phyloP scores from a whole-genome alignment of 2,888 invertebrate species.

The Epsilonema sp. region DNA sequence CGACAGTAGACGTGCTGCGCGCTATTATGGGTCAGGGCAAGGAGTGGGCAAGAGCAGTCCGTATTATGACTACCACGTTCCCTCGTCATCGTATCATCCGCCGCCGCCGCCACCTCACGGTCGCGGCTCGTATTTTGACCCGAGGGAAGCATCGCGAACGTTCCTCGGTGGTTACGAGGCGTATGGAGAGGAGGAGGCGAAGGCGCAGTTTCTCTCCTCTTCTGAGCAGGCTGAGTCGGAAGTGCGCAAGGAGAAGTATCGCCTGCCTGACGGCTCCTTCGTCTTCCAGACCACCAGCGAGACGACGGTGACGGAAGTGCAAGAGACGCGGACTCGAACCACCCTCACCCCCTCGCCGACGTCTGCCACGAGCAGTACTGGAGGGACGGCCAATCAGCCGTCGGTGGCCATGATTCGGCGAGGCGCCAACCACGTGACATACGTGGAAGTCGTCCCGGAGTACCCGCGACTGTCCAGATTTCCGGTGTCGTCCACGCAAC shows the following conservation, averaged over 20 bases:
- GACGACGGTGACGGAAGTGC: background rate
- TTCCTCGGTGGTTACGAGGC: background rate
- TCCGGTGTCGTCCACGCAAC: too few species aligned
- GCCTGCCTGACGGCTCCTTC: background rate
- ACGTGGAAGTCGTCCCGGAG: background rate
- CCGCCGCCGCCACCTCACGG: too few species aligned
- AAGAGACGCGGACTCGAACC: too few species aligned
- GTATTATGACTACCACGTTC: background rate
- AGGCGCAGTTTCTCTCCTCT: background rate
- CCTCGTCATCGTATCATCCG: background rate
- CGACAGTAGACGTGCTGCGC: background rate
- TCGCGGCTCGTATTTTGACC: background rate
- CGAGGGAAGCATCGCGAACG: background rate
- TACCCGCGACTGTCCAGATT: background rate
- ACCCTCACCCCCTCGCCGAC: too few species aligned
- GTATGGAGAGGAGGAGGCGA: background rate
- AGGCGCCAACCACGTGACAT: slow-evolving; percentile 1
- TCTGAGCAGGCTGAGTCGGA: too few species aligned
- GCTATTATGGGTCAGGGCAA: background rate
- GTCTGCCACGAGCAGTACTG: background rate
- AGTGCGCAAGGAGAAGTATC: too few species aligned
- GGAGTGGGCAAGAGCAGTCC: background rate
- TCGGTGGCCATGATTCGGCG: background rate
- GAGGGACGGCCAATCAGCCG: background rate
- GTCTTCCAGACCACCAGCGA: background rate